These are phyloP conservation scores for Drosophila erecta DNA, from an alignment of 1,140 invertebrate species.

Conservation along the genomic window DNA sequence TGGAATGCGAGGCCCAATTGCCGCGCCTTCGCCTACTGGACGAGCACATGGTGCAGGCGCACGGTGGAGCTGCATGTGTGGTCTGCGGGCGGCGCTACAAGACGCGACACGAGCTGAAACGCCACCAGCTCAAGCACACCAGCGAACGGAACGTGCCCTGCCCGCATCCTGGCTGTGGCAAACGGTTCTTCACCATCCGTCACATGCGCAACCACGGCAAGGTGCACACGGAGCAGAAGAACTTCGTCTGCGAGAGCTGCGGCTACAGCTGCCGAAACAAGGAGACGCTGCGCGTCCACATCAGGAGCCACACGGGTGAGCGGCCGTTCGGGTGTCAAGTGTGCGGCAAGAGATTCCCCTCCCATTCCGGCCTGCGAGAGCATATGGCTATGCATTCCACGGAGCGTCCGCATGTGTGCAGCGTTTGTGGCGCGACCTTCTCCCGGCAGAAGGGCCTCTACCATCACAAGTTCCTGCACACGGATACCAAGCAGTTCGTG, in stretches of 20 bases:
- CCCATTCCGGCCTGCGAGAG: slow-evolving; percentile 84
- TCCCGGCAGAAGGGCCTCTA: slow-evolving; percentile 91
- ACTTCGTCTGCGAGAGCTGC: slow-evolving; percentile 77
- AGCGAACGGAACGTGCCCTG: slow-evolving; percentile 69
- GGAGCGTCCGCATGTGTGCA: slow-evolving; percentile 91
- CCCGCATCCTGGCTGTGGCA: slow-evolving; percentile 64
- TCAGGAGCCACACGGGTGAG: slow-evolving; percentile 92
- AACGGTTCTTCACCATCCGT: slow-evolving; percentile 64
- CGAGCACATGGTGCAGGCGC: slow-evolving; percentile 56
- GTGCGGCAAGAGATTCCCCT: slow-evolving; percentile 92
- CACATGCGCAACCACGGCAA: slow-evolving; percentile 73
- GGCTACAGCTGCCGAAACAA: slow-evolving; percentile 88
- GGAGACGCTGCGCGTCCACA: slow-evolving; percentile 93
- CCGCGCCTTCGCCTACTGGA: slow-evolving; percentile 63
- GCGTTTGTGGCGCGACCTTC: slow-evolving; percentile 90
- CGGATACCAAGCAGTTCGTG: slow-evolving; percentile 74
- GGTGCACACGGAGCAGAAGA: slow-evolving; percentile 76
- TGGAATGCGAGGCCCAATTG: slow-evolving; percentile 57
- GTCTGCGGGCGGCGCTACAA: slow-evolving; percentile 65
- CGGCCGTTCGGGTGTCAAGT: slow-evolving; percentile 90
- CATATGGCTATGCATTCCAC: slow-evolving; percentile 91
- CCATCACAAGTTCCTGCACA: slow-evolving; percentile 78
- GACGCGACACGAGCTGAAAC: slow-evolving; percentile 66
- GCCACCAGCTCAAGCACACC: slow-evolving; percentile 66
- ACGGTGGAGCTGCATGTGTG: slow-evolving; percentile 53